Conservation (phyloP, 2,113 vertebrate species). For the Miniopterus natalensis region DNA sequence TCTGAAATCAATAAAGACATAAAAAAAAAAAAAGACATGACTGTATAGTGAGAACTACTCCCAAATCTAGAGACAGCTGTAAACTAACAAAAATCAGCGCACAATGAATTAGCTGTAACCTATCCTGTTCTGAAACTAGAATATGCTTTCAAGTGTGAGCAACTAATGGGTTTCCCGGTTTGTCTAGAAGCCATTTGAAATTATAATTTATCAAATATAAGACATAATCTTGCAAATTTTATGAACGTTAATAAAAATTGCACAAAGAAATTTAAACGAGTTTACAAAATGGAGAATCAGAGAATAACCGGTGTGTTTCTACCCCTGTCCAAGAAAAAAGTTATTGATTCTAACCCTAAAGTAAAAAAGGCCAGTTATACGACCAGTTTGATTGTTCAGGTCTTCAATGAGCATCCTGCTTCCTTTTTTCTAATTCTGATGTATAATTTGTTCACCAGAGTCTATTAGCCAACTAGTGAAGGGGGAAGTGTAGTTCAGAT, state of each 20-base stretch:
- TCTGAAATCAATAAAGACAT: no score
- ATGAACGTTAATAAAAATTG: constrained; percentile 48
- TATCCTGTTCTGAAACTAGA: constrained; percentile 59
- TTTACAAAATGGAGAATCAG: constrained; percentile 8
- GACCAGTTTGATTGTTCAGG: background rate
- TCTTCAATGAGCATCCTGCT: background rate
- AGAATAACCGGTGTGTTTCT: background rate
- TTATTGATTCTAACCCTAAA: background rate
- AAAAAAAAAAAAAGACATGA: no score
- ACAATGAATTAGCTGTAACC: background rate
- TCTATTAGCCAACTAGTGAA: background rate
- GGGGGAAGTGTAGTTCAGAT: background rate
- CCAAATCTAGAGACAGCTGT: background rate
- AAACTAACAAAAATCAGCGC: constrained; percentile 42
- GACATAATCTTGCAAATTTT: background rate
- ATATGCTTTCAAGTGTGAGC: constrained; percentile 33
- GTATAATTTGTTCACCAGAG: background rate
- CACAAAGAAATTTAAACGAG: constrained; percentile 28
- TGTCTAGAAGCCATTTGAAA: constrained; percentile 35
- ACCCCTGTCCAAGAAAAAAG: background rate
- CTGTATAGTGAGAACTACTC: background rate
- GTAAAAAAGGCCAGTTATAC: background rate
- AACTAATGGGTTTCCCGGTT: constrained; percentile 26
- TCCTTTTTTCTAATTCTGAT: background rate
- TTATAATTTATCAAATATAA: constrained; percentile 49